A percentile compares a stretch with the other conserved stretches of the same genome.
Conservation (phyloP, 1,140 invertebrate species). For the Caerostris extrusa region DNA sequence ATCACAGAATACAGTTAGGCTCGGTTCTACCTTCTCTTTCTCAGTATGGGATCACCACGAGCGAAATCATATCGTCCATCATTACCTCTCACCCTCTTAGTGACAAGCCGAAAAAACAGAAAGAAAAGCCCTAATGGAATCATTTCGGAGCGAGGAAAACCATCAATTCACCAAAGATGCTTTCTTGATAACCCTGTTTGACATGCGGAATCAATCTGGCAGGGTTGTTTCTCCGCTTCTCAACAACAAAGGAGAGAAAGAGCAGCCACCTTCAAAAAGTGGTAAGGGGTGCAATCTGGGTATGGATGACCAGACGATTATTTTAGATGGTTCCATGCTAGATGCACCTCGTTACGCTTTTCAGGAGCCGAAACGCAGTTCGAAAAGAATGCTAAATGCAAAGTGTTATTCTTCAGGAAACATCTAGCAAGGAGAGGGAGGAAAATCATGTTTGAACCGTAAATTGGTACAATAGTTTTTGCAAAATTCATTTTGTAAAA, state of each 20-base stretch:
- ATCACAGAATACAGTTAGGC: not conserved
- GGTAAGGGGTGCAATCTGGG: not conserved
- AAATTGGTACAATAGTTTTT: not conserved
- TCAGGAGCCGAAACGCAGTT: not conserved
- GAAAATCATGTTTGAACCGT: no score
- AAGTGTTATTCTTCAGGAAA: not conserved
- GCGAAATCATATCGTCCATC: slow-evolving; percentile 30
- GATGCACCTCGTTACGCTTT: not conserved
- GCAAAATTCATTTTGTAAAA: not conserved
- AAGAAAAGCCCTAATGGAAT: slow-evolving; percentile 11
- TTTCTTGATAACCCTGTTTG: slow-evolving; percentile 38
- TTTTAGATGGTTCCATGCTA: not conserved
- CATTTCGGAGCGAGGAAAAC: slow-evolving; percentile 23
- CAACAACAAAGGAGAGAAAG: not conserved
- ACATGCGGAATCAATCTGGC: slow-evolving; percentile 8
- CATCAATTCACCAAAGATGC: slow-evolving; percentile 29
- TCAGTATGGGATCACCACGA: not conserved
- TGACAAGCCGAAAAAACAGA: not conserved
- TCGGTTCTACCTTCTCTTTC: not conserved
- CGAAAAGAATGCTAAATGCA: not conserved
- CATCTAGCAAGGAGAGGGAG: not conserved
- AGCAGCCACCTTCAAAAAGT: not conserved
- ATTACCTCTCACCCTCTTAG: slow-evolving; percentile 9
- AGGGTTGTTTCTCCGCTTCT: not conserved
- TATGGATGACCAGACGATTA: slow-evolving; percentile 31